phyloP scores from a whole-genome alignment of 2,888 invertebrate species.

The Zele albiditarsus region DNA sequence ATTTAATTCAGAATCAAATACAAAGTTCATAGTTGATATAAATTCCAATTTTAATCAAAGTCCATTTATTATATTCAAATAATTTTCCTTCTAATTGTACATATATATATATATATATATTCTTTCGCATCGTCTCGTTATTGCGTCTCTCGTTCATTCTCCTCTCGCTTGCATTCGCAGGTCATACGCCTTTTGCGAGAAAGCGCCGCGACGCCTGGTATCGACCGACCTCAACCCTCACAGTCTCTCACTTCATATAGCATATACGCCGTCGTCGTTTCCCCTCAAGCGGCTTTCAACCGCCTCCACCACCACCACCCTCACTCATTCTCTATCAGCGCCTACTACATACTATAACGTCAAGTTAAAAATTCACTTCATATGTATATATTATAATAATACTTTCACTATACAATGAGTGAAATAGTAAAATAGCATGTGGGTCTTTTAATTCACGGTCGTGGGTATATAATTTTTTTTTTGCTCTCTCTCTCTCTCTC shows the following conservation, averaged over 20 bases:
- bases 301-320: conserved; percentile 36
- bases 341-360: conserved; percentile 51
- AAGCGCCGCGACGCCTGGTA: conserved; percentile 52
- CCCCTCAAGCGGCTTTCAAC: conserved; percentile 38
- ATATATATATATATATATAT: conserved; percentile 30
- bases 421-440: conserved; percentile 59
- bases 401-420: conserved; percentile 40
- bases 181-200: conserved; percentile 52
- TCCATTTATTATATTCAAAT: too few species aligned
- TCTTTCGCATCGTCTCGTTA: conserved; percentile 35
- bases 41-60: too few species aligned
- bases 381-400: conserved; percentile 40
- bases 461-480: conserved; percentile 14
- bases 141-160: conserved; percentile 33
- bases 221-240: conserved; percentile 54
- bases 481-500: conserved; percentile 16
- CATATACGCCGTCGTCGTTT: conserved; percentile 39
- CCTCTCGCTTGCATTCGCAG: conserved; percentile 43
- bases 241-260: conserved; percentile 39
- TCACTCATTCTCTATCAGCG: conserved; percentile 46
- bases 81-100: not conserved
- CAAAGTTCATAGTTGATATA: too few species aligned
- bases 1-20: too few species aligned
- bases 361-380: not conserved
- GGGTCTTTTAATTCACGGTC: conserved; percentile 54